Conservation (phyloP, 2,797 vertebrate genomes). For the Lagodon rhomboides region DNA sequence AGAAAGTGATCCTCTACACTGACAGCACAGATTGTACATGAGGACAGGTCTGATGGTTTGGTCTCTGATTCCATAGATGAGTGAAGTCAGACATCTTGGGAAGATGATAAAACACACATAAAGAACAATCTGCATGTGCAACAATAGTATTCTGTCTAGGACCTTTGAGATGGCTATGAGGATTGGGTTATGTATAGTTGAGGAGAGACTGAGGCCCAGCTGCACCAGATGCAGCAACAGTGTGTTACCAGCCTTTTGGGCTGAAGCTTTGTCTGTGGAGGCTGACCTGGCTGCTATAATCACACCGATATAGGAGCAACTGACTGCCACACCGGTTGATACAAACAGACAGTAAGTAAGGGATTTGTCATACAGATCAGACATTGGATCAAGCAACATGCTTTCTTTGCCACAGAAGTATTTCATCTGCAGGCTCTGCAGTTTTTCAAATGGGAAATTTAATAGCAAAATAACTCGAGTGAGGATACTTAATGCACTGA, state of each 20-base stretch:
- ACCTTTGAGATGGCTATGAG: no score
- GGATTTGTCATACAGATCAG: not conserved
- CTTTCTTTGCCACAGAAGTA: not conserved
- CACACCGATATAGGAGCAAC: not conserved
- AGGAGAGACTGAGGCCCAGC: no score
- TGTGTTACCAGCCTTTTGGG: not conserved
- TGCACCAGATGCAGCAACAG: constrained; percentile 3
- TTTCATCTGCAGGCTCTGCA: not conserved
- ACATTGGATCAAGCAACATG: not conserved
- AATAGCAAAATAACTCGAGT: constrained; percentile 4
- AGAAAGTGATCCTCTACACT: no score
- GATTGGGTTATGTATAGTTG: no score
- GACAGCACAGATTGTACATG: no score
- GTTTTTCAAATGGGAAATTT: not conserved
- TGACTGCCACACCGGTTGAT: not conserved
- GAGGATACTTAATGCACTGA: not conserved
- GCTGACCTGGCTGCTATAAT: not conserved
- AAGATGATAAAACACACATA: not conserved
- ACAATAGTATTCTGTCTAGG: no score
- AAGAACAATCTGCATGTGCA: not conserved
- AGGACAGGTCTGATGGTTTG: no score
- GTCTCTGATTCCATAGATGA: no score
- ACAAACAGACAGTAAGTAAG: not conserved
- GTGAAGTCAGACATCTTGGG: no score
- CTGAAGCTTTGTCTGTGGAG: constrained; percentile 11